A percentile compares a stretch with the other conserved stretches of the same genome.
Conservation (phyloP, 2,113 vertebrate genomes). For the Pteruthius melanotis region DNA sequence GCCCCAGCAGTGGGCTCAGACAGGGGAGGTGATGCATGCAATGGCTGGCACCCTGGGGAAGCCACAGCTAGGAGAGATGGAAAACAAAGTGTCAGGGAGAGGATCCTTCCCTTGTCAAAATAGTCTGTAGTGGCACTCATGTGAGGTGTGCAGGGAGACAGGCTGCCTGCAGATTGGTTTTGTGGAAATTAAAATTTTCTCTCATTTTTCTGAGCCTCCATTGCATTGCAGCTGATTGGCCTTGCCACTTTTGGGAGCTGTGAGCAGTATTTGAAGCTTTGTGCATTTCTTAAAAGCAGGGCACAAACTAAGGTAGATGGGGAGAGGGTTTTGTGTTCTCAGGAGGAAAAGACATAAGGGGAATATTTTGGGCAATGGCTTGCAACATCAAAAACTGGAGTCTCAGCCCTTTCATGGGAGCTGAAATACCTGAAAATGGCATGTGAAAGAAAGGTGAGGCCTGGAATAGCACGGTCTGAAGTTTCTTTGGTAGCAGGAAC, state of each 20-base stretch:
- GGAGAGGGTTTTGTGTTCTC: not conserved
- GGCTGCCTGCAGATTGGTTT: not conserved
- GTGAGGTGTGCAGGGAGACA: not conserved
- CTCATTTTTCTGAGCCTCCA: not conserved
- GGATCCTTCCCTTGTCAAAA: not conserved
- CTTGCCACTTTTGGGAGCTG: not conserved
- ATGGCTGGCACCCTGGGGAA: not conserved
- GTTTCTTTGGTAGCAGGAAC: not conserved
- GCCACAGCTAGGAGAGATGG: not conserved
- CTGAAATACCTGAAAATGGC: not conserved
- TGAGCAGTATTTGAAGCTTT: not conserved
- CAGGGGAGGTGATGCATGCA: not conserved
- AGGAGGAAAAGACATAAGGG: not conserved
- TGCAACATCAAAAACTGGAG: not conserved
- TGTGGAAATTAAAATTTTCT: not conserved
- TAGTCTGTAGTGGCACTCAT: rapidly evolving
- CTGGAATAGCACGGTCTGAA: not conserved
- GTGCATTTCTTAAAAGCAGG: not conserved
- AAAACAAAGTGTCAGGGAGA: not conserved
- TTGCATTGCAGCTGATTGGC: not conserved
- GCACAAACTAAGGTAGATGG: rapidly evolving
- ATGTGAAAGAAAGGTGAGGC: not conserved
- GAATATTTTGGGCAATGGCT: not conserved
- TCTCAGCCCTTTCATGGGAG: not conserved
- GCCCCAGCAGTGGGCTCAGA: not conserved